A percentile compares a stretch with the other conserved stretches of the same genome.
Evolutionary conservation across 2,888 invertebrate species (phyloP).

Genomic region (Ypsolopha scabrella): DNA sequence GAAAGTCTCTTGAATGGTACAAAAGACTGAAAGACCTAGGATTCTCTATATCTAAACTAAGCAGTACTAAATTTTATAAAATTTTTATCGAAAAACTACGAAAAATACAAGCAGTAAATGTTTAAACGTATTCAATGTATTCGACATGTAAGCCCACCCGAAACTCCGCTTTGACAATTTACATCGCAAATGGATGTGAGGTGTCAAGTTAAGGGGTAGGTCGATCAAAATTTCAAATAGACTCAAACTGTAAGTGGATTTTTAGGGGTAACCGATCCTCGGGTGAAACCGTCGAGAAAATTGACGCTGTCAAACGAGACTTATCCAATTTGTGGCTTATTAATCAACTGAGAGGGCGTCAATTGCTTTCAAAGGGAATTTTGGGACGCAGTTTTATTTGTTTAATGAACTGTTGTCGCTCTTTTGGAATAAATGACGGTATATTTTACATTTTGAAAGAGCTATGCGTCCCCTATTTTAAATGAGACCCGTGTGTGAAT

Average conservation of each 20-base stretch:
- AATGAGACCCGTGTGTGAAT: too few relatives aligned
- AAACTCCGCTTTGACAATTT: conserved; percentile 59
- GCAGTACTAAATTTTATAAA: too few relatives aligned
- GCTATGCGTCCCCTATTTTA: too few relatives aligned
- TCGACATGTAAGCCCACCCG: conserved; percentile 32
- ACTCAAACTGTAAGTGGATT: conserved; percentile 53
- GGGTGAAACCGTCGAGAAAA: conserved; percentile 52
- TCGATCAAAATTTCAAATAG: conserved; percentile 67
- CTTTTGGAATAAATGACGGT: neutral
- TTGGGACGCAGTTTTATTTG: conserved; percentile 1
- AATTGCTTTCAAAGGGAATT: conserved; percentile 6
- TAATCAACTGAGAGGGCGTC: conserved; percentile 43
- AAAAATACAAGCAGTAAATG: too few relatives aligned
- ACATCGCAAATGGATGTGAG: conserved; percentile 63
- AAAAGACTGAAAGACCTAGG: too few relatives aligned
- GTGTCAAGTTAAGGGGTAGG: conserved; percentile 51
- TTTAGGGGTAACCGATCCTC: conserved; percentile 43
- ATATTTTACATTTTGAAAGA: too few relatives aligned
- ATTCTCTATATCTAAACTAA: too few relatives aligned
- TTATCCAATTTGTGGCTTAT: conserved; percentile 62
- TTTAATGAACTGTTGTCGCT: conserved; percentile 4
- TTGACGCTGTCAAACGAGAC: conserved; percentile 65
- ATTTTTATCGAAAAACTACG: too few relatives aligned
- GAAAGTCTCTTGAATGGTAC: too few relatives aligned
- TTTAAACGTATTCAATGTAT: too few relatives aligned